Evolutionary conservation across 2,113 vertebrate species (phyloP).

Genomic region (Anolis carolinensis): DNA sequence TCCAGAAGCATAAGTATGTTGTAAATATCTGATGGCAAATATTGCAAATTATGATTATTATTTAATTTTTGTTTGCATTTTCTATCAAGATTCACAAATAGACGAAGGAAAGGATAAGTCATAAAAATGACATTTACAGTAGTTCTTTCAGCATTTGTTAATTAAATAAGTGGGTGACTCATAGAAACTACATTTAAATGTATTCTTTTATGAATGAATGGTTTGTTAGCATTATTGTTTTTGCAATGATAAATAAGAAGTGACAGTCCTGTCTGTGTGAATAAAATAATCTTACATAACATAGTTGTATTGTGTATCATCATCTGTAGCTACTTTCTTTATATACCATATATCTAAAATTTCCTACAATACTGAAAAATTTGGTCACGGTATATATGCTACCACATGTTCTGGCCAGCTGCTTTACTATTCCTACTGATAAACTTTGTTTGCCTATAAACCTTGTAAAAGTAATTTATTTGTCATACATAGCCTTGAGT

Average conservation of each 20-base stretch:
- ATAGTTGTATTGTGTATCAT: too few species aligned
- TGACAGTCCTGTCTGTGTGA: background rate
- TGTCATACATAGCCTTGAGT: background rate
- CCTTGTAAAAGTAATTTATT: background rate
- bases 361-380: background rate
- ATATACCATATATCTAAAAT: background rate
- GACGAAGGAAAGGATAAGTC: too few species aligned
- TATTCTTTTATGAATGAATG: background rate
- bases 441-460: background rate
- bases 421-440: background rate
- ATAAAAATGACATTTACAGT: too few species aligned
- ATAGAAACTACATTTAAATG: background rate
- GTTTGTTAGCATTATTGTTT: background rate
- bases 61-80: too few species aligned
- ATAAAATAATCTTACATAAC: background rate
- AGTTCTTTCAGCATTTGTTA: too few species aligned
- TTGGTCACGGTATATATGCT: background rate
- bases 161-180: background rate
- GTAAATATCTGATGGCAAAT: too few species aligned
- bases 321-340: background rate
- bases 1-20: too few species aligned
- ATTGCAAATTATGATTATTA: too few species aligned
- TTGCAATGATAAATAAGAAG: background rate
- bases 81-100: too few species aligned
- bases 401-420: background rate